Conservation (phyloP, 2,113 vertebrate genomes). For the Nycticryphes semicollaris region DNA sequence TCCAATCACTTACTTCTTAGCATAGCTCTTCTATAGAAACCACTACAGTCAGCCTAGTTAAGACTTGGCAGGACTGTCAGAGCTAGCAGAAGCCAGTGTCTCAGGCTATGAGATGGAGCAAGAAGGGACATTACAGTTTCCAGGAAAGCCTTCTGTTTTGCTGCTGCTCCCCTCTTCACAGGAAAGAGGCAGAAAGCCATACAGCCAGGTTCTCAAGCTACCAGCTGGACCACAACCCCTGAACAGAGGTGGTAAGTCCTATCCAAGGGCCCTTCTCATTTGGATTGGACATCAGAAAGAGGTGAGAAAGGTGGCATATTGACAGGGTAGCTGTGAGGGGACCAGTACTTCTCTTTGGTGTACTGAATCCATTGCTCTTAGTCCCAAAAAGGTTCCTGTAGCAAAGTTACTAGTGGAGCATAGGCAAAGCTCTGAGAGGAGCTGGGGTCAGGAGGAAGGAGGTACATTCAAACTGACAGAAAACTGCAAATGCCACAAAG, state of each 20-base stretch:
- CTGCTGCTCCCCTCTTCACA: fast-evolving
- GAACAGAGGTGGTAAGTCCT: neutral
- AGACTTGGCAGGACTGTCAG: neutral
- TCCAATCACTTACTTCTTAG: neutral
- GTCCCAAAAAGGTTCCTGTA: neutral
- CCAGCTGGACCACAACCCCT: neutral
- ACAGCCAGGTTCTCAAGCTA: neutral
- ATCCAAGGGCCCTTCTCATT: neutral
- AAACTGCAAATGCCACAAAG: neutral
- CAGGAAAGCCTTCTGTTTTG: neutral
- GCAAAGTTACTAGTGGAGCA: neutral
- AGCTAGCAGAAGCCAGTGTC: neutral
- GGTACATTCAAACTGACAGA: slow-evolving; percentile 20
- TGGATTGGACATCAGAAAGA: neutral
- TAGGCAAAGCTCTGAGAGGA: neutral
- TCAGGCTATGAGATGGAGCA: neutral
- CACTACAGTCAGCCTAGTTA: neutral
- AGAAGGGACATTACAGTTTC: neutral
- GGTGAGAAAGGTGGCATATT: neutral
- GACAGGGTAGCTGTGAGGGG: neutral
- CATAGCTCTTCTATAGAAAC: neutral
- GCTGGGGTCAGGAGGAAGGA: neutral
- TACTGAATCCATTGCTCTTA: fast-evolving
- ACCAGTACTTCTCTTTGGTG: neutral
- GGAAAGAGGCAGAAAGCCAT: neutral